Conservation (phyloP, 2,888 invertebrate genomes). For the Hirudinaria manillensis region DNA sequence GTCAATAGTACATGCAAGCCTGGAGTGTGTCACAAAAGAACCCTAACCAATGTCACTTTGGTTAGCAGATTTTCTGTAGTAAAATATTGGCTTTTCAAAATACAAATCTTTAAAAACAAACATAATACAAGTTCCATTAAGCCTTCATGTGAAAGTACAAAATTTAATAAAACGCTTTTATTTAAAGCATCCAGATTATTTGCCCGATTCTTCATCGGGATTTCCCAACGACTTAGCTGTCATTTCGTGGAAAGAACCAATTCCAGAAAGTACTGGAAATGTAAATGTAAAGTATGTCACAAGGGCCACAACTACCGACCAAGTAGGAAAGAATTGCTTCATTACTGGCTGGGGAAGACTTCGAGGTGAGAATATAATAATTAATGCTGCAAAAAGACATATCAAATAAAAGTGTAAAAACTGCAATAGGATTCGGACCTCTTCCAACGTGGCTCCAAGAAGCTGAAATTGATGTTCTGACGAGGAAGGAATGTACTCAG, state of each 20-base stretch:
- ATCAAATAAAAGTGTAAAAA: too few relatives aligned
- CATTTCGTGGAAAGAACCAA: conserved; percentile 18
- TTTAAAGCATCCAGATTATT: conserved; percentile 28
- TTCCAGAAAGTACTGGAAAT: conserved; percentile 5
- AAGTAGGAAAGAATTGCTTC: conserved; percentile 28
- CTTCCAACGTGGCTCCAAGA: conserved; percentile 21
- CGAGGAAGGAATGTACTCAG: conserved; percentile 1
- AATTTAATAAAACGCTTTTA: neutral
- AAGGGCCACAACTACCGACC: conserved; percentile 21
- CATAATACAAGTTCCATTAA: neutral
- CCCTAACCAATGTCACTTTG: neutral
- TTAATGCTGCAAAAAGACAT: too few relatives aligned
- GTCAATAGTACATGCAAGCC: neutral
- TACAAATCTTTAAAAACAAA: neutral
- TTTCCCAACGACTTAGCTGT: conserved; percentile 29
- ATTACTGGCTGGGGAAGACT: conserved; percentile 34
- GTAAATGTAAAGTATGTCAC: conserved; percentile 21
- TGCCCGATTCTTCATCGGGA: neutral
- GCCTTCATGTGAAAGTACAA: neutral
- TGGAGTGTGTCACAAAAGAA: neutral
- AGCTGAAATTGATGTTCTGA: conserved; percentile 24
- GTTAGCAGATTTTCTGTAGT: neutral
- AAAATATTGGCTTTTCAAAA: neutral
- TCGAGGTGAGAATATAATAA: conserved; percentile 14
- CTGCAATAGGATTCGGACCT: conserved; percentile 17